Evolutionary conservation across 1,140 invertebrate species (phyloP).

Genomic region (Radopholus similis): DNA sequence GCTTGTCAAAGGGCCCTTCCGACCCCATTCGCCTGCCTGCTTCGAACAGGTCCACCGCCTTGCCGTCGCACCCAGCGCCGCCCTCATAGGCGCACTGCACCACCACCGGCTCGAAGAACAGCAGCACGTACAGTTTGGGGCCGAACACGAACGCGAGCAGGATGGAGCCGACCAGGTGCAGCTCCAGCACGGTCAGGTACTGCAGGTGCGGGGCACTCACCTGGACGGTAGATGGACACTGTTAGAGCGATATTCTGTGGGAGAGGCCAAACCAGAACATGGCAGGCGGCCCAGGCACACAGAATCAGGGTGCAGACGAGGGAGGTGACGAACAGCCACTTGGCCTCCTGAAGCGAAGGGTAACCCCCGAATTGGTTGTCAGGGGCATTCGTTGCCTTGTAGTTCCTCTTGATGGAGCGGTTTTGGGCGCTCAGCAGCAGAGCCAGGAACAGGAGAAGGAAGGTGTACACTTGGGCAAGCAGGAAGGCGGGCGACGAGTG

Average conservation of each 20-base stretch:
- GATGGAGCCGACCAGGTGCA: constrained; percentile 45
- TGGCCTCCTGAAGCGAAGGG: constrained; percentile 40
- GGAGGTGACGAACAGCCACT: constrained; percentile 53
- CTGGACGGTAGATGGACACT: not conserved
- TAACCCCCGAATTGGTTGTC: not conserved
- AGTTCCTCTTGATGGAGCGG: constrained; percentile 57
- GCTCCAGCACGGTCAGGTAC: constrained; percentile 49
- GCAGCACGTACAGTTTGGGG: constrained; percentile 57
- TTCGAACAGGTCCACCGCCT: constrained; percentile 8
- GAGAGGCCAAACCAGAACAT: constrained; percentile 31
- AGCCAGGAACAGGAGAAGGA: constrained; percentile 52
- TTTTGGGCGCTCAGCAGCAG: constrained; percentile 51
- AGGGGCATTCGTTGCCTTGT: constrained; percentile 46
- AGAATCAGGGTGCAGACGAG: constrained; percentile 45
- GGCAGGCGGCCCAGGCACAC: constrained; percentile 34
- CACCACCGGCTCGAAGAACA: constrained; percentile 56
- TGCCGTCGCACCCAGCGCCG: not conserved
- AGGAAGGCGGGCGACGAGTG: constrained; percentile 30
- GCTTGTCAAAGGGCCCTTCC: not conserved
- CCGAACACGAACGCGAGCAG: constrained; percentile 53
- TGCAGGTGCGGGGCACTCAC: constrained; percentile 5
- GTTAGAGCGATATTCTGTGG: not conserved
- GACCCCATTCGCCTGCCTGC: not conserved
- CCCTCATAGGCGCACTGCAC: constrained; percentile 40
- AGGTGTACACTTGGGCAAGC: constrained; percentile 43